These are phyloP conservation scores for Fregetta grallaria DNA, from an alignment of 2,113 vertebrate species.

Conservation along the genomic window DNA sequence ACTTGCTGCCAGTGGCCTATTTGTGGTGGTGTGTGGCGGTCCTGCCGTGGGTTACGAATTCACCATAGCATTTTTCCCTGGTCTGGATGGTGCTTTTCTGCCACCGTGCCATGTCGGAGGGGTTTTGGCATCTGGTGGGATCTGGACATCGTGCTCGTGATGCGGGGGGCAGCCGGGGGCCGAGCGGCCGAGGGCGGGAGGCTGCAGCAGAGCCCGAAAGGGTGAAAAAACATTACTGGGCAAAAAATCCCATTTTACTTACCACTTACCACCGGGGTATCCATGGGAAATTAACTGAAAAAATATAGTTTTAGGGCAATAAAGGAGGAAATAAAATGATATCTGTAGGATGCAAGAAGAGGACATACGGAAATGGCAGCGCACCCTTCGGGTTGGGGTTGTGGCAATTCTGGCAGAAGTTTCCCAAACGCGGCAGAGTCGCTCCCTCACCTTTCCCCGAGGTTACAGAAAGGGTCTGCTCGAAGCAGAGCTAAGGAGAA, in stretches of 20 bases:
- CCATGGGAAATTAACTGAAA: not conserved
- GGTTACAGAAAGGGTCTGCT: not conserved
- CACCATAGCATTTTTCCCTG: rapidly evolving
- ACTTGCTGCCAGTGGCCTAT: rapidly evolving
- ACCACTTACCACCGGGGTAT: not conserved
- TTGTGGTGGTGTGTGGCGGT: not conserved
- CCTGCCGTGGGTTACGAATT: not conserved
- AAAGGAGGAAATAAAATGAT: not conserved
- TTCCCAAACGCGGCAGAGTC: not conserved
- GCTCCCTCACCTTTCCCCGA: not conserved
- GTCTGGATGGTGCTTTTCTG: not conserved
- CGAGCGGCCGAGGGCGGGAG: not conserved
- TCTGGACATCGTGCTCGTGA: not conserved
- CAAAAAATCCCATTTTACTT: not conserved
- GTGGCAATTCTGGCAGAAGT: not conserved
- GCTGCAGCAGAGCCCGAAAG: not conserved
- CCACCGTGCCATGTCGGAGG: not conserved
- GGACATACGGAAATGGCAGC: not conserved
- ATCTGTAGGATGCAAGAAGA: not conserved
- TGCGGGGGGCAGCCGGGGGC: not conserved
- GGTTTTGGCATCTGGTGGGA: not conserved
- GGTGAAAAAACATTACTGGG: not conserved
- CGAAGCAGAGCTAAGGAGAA: not conserved
- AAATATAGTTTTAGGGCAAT: not conserved
- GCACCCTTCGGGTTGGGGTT: not conserved